Conservation (phyloP, 2,888 invertebrate genomes). For the Tachystola acroxantha region DNA sequence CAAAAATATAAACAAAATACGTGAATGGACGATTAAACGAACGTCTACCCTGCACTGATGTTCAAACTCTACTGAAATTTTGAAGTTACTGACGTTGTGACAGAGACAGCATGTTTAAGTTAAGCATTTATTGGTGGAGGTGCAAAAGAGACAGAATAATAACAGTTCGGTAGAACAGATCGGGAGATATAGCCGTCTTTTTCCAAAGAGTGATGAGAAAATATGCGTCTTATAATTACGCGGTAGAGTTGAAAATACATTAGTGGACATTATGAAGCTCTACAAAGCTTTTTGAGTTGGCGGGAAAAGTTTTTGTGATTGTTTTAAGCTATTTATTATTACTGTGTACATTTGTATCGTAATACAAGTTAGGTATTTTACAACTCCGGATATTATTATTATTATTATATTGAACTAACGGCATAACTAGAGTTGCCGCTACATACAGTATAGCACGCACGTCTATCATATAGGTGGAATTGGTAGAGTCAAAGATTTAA, state of each 20-base stretch:
- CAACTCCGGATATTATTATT: too few species aligned
- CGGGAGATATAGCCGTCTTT: constrained; percentile 20
- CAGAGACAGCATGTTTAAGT: constrained; percentile 22
- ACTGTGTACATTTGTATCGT: background rate
- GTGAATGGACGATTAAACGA: constrained; percentile 14
- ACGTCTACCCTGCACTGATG: constrained; percentile 25
- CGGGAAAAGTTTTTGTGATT: constrained; percentile 43
- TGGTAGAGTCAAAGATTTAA: too few species aligned
- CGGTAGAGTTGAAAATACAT: constrained; percentile 9
- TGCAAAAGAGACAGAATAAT: constrained; percentile 39
- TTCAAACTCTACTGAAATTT: constrained; percentile 39
- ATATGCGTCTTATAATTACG: background rate
- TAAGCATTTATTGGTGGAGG: constrained; percentile 16
- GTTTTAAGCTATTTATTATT: constrained; percentile 2
- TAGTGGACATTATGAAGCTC: constrained; percentile 10
- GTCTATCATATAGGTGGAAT: too few species aligned
- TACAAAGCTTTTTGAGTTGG: constrained; percentile 33
- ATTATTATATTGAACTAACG: background rate
- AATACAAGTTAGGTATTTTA: background rate
- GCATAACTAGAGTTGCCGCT: too few species aligned
- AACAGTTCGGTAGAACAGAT: constrained; percentile 25
- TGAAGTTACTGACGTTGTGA: constrained; percentile 13
- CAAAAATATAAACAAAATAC: constrained; percentile 42
- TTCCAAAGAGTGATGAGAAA: constrained; percentile 8
- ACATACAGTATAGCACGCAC: too few species aligned